Evolutionary conservation across 2,797 vertebrate genomes (phyloP), one percentile per base, ranked within the genome.

Genomic region (Melanogrammus aeglefinus): DNA sequence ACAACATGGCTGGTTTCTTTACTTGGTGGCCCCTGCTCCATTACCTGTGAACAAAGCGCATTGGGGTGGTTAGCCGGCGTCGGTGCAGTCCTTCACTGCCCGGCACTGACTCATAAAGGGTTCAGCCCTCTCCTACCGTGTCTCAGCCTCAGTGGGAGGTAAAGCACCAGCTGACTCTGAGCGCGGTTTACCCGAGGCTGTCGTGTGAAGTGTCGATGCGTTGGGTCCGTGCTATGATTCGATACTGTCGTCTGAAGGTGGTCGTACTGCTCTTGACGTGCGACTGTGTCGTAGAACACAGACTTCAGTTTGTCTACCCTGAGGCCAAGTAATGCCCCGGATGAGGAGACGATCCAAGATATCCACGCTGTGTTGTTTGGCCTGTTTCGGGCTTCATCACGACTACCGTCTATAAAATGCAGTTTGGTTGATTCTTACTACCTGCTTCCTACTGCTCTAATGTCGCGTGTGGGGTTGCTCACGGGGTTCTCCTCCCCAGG

Each of bases 401-500:
- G 1, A 27, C 24, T 7, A n/a, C 21, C 7, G 6, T 29, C 13
- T 18, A 8, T 16, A 31, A 57, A 75, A 75, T 13, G 14, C 44
- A 57, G 27, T 6, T 5, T 21, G 75, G 10, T 66, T 36, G n/a
- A 12, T 57, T 24, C 16, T 14, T 14, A 14, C 75, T 38, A 24
- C 31, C 51, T 76, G 33, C 16, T 47, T 73, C 70, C 70, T 36
- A 66, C 7, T 51, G 21, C 38, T 70, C 21, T 31, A 44, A 10
- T 2, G 21, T 57, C 18, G 13, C n/a, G 13, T 31, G 13, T 47
- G n/a, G 2, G 33, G 2, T 27, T 7, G 29, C 57, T 18, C 3
- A 6, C 7, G 36, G n/a, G 6, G 38, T 39, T n/a, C 27, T 76
- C 41, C 13, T 57, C 38, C 29, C 77, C 84, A 99, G 98, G 95